These are phyloP conservation scores for Nomia melanderi DNA, from an alignment of 1,140 invertebrate genomes.

Conservation along the genomic window DNA sequence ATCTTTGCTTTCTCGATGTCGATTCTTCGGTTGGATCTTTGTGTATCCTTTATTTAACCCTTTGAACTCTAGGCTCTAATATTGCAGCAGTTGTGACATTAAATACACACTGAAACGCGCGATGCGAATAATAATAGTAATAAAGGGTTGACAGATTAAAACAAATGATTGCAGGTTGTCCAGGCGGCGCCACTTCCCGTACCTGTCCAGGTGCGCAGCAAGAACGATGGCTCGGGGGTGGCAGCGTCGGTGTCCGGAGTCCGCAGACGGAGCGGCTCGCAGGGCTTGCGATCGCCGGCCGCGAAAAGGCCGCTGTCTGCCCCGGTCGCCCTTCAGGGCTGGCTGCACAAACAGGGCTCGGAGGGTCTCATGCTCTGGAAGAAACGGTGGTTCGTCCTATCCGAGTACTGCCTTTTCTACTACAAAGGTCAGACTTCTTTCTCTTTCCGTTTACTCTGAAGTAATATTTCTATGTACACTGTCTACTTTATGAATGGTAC, in stretches of 20 bases:
- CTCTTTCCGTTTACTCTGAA: too few species aligned
- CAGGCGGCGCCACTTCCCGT: slow-evolving; percentile 69
- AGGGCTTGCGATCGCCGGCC: slow-evolving; percentile 86
- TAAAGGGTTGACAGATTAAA: too few species aligned
- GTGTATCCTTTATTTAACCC: too few species aligned
- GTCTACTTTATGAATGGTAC: too few species aligned
- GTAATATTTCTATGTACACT: too few species aligned
- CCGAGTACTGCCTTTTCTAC: slow-evolving; percentile 96
- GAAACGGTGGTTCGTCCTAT: slow-evolving; percentile 96
- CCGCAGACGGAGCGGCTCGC: slow-evolving; percentile 84
- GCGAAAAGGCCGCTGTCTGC: slow-evolving; percentile 89
- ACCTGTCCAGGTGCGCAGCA: slow-evolving; percentile 70
- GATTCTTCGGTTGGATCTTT: too few species aligned
- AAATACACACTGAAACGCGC: too few species aligned
- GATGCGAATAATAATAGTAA: too few species aligned
- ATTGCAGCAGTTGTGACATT: too few species aligned
- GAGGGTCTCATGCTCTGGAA: slow-evolving; percentile 96
- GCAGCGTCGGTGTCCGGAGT: slow-evolving; percentile 82
- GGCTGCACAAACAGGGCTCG: slow-evolving; percentile 95
- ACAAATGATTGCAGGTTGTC: slow-evolving; percentile 70
- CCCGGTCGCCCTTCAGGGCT: slow-evolving; percentile 92
- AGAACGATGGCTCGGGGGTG: slow-evolving; percentile 78
- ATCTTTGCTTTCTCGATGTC: too few species aligned
- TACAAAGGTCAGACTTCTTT: slow-evolving; percentile 89
- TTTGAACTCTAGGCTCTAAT: too few species aligned